Percentiles rank a stretch among this genome's conserved stretches.
Evolutionary conservation across 2,113 vertebrate genomes (phyloP).

Genomic region (Alexandromys fortis): DNA sequence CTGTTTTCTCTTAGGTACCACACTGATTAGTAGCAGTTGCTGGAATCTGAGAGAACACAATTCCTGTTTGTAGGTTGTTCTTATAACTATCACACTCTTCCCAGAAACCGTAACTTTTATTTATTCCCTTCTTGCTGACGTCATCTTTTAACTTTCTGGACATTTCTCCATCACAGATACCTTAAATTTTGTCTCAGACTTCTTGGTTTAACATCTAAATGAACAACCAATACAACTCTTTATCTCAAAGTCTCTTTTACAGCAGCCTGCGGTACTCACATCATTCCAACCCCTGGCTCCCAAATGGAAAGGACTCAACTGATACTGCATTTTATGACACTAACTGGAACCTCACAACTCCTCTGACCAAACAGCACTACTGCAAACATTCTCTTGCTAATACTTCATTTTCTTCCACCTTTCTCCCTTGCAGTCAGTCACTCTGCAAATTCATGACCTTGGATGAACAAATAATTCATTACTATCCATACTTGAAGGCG

Average conservation of each 20-base stretch:
- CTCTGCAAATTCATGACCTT: not conserved
- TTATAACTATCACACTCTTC: not conserved
- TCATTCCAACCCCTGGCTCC: not conserved
- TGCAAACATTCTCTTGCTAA: conserved; percentile 16
- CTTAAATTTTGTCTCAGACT: not conserved
- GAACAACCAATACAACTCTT: conserved; percentile 14
- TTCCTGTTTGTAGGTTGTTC: not conserved
- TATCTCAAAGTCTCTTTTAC: conserved; percentile 21
- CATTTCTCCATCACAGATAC: conserved; percentile 17
- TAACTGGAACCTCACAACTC: not conserved
- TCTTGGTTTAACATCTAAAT: conserved; percentile 7
- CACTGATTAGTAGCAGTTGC: not conserved
- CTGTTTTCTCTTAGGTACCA: not conserved
- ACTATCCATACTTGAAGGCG: not conserved
- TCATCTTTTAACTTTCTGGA: not conserved
- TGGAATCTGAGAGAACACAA: not conserved
- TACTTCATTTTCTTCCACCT: not conserved
- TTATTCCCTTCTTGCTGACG: not conserved
- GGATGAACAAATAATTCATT: not conserved
- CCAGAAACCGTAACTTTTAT: not conserved
- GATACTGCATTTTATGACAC: not conserved
- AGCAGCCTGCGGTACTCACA: not conserved
- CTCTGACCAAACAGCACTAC: not conserved
- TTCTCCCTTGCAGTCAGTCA: not conserved
- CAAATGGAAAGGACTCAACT: not conserved